These are phyloP conservation scores for Arenaria interpres DNA, from an alignment of 2,113 vertebrate genomes.

Conservation along the genomic window DNA sequence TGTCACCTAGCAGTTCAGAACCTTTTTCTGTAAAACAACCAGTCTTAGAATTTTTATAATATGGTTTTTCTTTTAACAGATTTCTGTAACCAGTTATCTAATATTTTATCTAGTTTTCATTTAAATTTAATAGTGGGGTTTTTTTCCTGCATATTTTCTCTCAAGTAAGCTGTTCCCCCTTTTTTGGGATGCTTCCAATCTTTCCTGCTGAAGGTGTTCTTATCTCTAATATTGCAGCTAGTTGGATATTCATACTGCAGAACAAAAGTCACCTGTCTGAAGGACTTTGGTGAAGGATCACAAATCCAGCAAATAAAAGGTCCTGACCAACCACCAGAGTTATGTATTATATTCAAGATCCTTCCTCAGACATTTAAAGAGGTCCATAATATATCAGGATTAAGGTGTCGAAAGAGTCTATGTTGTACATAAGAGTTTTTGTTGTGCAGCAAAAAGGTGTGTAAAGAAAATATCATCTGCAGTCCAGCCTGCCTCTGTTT, in stretches of 20 bases:
- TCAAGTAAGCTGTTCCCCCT: background rate
- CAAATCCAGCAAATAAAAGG: background rate
- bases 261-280: background rate
- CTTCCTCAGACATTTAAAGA: background rate
- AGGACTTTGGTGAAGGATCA: background rate
- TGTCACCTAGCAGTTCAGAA: background rate
- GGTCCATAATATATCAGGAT: background rate
- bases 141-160: background rate
- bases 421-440: background rate
- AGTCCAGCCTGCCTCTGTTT: background rate
- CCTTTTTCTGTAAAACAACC: background rate
- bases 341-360: background rate
- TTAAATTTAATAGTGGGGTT: background rate
- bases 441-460: background rate
- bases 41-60: background rate
- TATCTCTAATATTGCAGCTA: background rate
- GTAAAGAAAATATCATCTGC: background rate
- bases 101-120: background rate
- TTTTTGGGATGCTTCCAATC: background rate
- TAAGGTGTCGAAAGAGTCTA: background rate
- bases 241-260: background rate
- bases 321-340: background rate
- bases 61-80: background rate
- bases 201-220: background rate
- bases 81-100: background rate